Evolutionary conservation across 2,113 vertebrate species (phyloP).

Genomic region (Pelmatolapia mariae): DNA sequence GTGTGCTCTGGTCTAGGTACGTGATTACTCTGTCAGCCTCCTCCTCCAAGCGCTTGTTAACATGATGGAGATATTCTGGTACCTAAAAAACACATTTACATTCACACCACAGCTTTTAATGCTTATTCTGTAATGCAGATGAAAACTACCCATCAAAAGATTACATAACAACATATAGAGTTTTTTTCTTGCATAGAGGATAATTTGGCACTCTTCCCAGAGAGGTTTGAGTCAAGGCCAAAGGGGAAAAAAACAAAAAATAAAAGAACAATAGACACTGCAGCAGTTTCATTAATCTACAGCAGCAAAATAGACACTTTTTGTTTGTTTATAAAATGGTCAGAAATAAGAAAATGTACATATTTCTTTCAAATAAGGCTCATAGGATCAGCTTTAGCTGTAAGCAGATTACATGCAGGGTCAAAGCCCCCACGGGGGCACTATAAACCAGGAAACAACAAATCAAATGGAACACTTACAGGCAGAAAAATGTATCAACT

Average conservation of each 20-base stretch:
- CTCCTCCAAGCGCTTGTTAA: conserved; percentile 97
- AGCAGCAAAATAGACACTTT: background rate
- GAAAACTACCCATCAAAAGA: background rate
- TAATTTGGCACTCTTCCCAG: background rate
- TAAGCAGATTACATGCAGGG: too few species aligned
- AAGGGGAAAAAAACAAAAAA: background rate
- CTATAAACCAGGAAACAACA: background rate
- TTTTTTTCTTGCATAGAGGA: background rate
- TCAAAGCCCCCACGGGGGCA: too few species aligned
- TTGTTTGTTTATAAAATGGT: background rate
- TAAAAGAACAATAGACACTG: background rate
- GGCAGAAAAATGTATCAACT: background rate
- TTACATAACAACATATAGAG: background rate
- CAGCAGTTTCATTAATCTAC: background rate
- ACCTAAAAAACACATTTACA: conserved; percentile 70
- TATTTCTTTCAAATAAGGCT: background rate
- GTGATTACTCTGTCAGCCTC: conserved; percentile 98
- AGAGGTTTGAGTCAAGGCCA: background rate
- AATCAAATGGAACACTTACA: background rate
- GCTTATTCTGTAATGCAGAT: accelerated
- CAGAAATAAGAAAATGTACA: background rate
- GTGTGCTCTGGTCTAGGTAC: conserved; percentile 98
- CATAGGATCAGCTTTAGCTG: background rate
- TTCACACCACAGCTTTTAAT: background rate
- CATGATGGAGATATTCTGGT: conserved; percentile 97